Evolutionary conservation across 2,113 vertebrate species (phyloP).

Genomic region (Natator depressus): DNA sequence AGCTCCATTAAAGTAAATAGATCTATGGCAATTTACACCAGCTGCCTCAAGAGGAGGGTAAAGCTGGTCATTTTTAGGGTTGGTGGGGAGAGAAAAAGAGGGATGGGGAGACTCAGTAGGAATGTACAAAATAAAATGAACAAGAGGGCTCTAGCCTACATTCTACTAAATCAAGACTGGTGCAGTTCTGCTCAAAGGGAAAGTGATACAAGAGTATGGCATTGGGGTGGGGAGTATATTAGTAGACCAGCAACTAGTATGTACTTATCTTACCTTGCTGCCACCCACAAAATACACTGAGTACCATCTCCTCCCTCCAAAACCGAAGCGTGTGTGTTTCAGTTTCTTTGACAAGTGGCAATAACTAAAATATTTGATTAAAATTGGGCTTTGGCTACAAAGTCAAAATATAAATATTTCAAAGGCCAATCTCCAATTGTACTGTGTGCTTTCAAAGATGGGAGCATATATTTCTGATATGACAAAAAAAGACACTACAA

Average conservation of each 20-base stretch:
- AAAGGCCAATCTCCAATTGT: constrained; percentile 16
- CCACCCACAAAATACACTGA: background rate
- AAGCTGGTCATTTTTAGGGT: background rate
- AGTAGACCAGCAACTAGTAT: background rate
- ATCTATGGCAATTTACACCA: background rate
- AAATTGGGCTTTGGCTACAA: background rate
- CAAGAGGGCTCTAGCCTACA: background rate
- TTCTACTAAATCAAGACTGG: background rate
- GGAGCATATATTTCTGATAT: background rate
- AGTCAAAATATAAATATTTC: constrained; percentile 46
- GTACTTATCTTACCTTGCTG: background rate
- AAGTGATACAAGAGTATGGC: background rate
- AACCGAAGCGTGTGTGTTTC: background rate
- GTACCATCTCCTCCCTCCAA: background rate
- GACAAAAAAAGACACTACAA: background rate
- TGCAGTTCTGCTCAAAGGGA: rapidly evolving
- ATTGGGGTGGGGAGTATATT: background rate
- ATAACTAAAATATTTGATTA: constrained; percentile 9
- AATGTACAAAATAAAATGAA: background rate
- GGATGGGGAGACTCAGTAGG: background rate
- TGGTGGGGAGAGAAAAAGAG: background rate
- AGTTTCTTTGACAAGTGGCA: constrained; percentile 19
- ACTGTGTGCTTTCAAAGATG: background rate
- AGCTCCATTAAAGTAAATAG: background rate
- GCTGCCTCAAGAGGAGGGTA: background rate